phyloP scores from a whole-genome alignment of 2,888 invertebrate species.

The Leistus spinibarbis region DNA sequence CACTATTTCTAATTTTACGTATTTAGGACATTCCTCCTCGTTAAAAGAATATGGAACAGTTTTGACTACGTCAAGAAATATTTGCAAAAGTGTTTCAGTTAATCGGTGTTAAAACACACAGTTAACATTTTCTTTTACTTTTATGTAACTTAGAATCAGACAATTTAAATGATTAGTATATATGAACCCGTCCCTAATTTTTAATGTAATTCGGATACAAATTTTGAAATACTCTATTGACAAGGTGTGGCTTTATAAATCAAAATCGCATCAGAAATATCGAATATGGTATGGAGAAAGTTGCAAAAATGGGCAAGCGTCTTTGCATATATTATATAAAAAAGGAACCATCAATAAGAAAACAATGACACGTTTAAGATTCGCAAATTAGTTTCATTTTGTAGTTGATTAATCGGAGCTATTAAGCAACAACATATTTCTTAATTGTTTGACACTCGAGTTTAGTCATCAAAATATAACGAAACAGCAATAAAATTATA shows the following conservation, averaged over 20 bases:
- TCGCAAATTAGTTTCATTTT: neutral
- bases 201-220: neutral
- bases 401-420: neutral
- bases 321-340: neutral
- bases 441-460: neutral
- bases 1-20: neutral
- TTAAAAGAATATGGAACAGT: neutral
- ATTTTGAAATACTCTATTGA: neutral
- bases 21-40: neutral
- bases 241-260: neutral
- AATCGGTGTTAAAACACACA: too few species aligned
- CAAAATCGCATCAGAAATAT: neutral
- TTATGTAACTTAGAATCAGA: neutral
- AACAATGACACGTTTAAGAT: neutral
- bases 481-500: neutral
- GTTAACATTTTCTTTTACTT: too few species aligned
- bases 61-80: neutral
- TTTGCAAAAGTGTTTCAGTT: too few species aligned
- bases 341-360: neutral
- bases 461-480: neutral
- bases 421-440: neutral
- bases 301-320: neutral
- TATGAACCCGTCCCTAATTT: neutral
- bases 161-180: neutral
- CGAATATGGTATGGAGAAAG: neutral